phyloP scores from a whole-genome alignment of 2,888 invertebrate genomes.

The Heliconius ismenius region DNA sequence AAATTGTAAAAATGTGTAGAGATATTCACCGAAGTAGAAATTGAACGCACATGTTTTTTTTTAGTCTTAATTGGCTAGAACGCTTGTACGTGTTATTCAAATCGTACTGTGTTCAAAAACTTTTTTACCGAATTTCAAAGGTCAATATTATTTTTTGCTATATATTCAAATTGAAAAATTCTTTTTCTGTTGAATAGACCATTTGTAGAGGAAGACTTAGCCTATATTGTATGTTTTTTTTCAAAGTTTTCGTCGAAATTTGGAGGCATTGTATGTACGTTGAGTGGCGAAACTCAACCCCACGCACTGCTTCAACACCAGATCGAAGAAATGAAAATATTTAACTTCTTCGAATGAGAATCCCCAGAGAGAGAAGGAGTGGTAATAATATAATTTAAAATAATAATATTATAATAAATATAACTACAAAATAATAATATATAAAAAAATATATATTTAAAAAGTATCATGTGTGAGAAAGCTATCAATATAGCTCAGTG shows the following conservation, averaged over 20 bases:
- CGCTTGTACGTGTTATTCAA: not conserved
- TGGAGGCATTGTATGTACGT: no score
- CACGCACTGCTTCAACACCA: no score
- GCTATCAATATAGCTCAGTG: constrained; percentile 33
- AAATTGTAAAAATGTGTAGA: not conserved
- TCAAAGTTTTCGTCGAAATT: no score
- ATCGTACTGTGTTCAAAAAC: not conserved
- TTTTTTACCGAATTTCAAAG: not conserved
- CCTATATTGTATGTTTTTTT: no score
- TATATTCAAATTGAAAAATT: not conserved
- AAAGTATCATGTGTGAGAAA: constrained; percentile 17
- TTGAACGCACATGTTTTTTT: not conserved
- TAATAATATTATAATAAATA: no score
- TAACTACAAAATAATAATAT: not conserved
- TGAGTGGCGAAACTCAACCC: no score
- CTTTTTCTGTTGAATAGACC: no score
- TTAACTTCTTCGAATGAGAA: no score
- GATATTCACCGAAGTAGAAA: not conserved
- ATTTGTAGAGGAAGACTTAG: no score
- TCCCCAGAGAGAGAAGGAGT: no score
- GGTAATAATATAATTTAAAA: no score
- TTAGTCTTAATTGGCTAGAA: not conserved
- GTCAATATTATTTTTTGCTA: not conserved
- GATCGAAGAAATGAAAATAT: no score
- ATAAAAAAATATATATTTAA: not conserved